Percentiles rank a stretch among this genome's conserved stretches.
phyloP scores from a whole-genome alignment of 64 coral and sea anemone genomes.

The Cladopsammia gracilis region DNA sequence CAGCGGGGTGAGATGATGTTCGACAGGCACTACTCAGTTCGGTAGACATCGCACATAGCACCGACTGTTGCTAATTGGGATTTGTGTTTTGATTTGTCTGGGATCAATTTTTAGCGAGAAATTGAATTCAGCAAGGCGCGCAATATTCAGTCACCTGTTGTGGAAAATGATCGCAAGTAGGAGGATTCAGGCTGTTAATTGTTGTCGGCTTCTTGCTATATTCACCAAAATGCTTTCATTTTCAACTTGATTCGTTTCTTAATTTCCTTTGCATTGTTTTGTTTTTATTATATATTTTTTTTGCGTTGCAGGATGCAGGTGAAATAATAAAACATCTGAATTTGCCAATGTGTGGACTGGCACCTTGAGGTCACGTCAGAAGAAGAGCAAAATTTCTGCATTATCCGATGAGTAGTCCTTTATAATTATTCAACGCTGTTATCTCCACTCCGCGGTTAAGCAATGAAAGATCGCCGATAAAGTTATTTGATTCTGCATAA shows the following conservation, averaged over 20 bases:
- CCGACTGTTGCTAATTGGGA: no score
- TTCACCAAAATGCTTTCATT: neutral
- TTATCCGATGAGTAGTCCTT: neutral
- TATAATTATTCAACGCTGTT: slow-evolving; percentile 1
- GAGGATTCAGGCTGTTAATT: neutral
- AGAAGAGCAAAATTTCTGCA: neutral
- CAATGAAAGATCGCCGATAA: slow-evolving; percentile 1
- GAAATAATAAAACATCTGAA: neutral
- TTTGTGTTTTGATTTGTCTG: neutral
- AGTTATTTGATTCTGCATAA: no score
- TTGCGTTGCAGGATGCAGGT: slow-evolving; percentile 11
- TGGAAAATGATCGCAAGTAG: neutral
- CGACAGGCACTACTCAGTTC: neutral
- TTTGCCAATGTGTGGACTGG: no score
- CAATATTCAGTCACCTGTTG: neutral
- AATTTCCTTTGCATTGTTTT: neutral
- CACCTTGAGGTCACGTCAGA: neutral
- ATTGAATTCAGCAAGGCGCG: neutral
- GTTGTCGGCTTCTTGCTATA: neutral
- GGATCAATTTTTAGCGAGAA: neutral
- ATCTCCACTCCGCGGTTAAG: neutral
- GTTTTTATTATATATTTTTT: neutral
- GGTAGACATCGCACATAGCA: neutral
- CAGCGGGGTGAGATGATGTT: neutral
- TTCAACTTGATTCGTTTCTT: neutral